A percentile compares a stretch with the other conserved stretches of the same genome.
These are phyloP conservation scores for Pseudorectes ferrugineus DNA, from an alignment of 2,113 vertebrate species.

Conservation along the genomic window DNA sequence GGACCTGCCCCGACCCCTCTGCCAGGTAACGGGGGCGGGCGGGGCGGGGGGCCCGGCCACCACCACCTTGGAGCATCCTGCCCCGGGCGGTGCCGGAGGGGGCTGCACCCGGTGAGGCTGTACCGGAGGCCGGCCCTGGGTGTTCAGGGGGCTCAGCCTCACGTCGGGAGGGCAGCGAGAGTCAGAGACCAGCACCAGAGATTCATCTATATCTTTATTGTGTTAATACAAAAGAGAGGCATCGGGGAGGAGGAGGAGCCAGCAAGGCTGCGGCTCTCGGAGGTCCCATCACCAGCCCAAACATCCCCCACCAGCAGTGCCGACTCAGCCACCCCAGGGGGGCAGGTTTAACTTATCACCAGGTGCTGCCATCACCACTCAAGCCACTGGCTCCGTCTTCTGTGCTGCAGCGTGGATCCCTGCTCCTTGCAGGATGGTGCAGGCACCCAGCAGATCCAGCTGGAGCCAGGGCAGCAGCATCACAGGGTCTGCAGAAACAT, in stretches of 20 bases:
- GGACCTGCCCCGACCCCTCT: background rate
- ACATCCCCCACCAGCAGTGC: no score
- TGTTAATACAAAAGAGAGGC: background rate
- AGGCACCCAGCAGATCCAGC: background rate
- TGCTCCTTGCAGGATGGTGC: background rate
- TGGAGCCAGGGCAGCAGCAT: background rate
- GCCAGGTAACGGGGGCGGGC: background rate
- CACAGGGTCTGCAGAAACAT: background rate
- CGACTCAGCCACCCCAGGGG: no score
- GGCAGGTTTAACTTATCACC: background rate
- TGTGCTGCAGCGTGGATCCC: background rate
- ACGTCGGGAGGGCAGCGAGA: background rate
- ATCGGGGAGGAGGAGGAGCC: background rate
- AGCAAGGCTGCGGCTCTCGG: background rate
- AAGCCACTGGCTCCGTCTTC: rapidly evolving
- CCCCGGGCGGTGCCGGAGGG: no score
- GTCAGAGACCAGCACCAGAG: rapidly evolving
- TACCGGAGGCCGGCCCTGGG: background rate
- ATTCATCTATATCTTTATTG: background rate
- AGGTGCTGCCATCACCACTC: background rate
- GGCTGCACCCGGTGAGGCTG: no score
- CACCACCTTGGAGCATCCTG: background rate
- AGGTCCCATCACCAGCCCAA: background rate
- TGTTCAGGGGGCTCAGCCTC: background rate
- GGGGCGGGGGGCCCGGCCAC: background rate